These are phyloP conservation scores for Etheostoma spectabile DNA, from an alignment of 2,113 vertebrate genomes.

Conservation along the genomic window DNA sequence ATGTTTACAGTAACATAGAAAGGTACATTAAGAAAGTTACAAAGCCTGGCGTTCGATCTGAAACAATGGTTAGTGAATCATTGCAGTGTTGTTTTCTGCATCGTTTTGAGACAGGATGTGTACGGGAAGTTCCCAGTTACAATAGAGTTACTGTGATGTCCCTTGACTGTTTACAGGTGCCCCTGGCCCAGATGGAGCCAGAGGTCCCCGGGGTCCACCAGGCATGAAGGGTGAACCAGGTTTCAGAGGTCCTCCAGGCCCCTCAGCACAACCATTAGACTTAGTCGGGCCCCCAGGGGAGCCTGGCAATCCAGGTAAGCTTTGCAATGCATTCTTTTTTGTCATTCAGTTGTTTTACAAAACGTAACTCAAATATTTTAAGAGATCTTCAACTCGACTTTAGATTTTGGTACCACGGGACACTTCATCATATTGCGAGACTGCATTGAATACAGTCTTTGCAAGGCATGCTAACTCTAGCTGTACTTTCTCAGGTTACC, in stretches of 20 bases:
- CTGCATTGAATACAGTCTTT: neutral
- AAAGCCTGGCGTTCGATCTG: neutral
- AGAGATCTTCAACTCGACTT: neutral
- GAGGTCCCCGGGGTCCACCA: conserved; percentile 54
- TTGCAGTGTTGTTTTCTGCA: neutral
- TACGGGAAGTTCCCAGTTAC: neutral
- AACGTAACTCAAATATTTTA: neutral
- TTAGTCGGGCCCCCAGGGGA: conserved; percentile 34
- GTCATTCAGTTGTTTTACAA: neutral
- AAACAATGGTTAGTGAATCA: neutral
- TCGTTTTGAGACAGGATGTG: no score
- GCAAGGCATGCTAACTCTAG: neutral
- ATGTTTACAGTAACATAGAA: neutral
- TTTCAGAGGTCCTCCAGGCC: conserved; percentile 43
- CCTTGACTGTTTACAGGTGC: conserved; percentile 54
- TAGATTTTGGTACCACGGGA: neutral
- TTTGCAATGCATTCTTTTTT: neutral
- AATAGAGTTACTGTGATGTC: neutral
- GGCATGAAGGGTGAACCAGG: conserved; percentile 71
- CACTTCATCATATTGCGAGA: neutral
- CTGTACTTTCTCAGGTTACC: conserved; percentile 50
- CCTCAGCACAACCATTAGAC: rapidly evolving
- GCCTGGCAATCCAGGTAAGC: conserved; percentile 57
- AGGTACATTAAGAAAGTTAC: neutral
- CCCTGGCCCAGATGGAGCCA: conserved; percentile 61